Evolutionary conservation across 2,113 vertebrate genomes (phyloP).

Genomic region (Dipodomys ordii): DNA sequence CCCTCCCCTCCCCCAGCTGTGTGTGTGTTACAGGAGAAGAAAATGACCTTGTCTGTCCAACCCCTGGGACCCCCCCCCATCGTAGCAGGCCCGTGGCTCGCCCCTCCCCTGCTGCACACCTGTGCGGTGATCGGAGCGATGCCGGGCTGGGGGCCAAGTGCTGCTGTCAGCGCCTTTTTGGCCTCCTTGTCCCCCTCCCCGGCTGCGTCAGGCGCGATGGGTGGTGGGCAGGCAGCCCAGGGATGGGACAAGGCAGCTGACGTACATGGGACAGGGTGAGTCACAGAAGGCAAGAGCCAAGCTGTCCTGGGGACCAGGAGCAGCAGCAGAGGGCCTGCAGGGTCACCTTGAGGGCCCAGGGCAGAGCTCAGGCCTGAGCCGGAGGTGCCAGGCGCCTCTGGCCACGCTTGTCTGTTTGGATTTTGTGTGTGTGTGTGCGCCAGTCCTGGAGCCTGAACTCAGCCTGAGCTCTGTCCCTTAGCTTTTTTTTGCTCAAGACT

Average conservation of each 20-base stretch:
- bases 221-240: slow-evolving; percentile 63
- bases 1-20: neutral
- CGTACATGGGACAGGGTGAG: slow-evolving; percentile 17
- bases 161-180: slow-evolving; percentile 64
- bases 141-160: slow-evolving; percentile 48
- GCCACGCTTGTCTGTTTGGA: neutral
- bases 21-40: neutral
- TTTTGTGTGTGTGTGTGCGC: too few relatives aligned
- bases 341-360: slow-evolving; percentile 60
- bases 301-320: neutral
- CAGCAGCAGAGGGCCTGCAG: neutral
- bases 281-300: slow-evolving; percentile 3
- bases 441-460: too few relatives aligned
- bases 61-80: neutral
- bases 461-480: too few relatives aligned
- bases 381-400: neutral
- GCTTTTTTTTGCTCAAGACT: too few relatives aligned
- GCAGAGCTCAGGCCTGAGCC: neutral
- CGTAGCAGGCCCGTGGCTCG: neutral
- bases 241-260: slow-evolving; percentile 63
- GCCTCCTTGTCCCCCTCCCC: slow-evolving; percentile 13
- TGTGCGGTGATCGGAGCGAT: slow-evolving; percentile 4
- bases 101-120: neutral
- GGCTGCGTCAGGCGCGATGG: neutral
- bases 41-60: neutral